Evolutionary conservation across 2,888 invertebrate species (phyloP).

Genomic region (Hirtodrosophila duncani): DNA sequence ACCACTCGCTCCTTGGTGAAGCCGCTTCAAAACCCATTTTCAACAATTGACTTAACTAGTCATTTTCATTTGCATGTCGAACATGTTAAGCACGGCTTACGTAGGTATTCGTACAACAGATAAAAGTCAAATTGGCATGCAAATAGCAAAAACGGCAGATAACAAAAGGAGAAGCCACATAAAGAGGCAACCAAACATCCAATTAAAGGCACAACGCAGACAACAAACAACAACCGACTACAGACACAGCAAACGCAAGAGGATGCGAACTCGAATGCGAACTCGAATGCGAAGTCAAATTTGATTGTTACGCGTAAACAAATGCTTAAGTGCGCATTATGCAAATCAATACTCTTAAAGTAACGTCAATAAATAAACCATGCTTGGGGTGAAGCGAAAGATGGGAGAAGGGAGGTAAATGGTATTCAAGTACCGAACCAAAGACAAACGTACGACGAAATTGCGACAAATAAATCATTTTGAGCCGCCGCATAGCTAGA

Average conservation of each 20-base stretch:
- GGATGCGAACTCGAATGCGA: too few relatives aligned
- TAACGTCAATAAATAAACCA: conserved; percentile 65
- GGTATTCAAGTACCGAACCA: too few relatives aligned
- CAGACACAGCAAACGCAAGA: too few relatives aligned
- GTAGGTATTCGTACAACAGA: conserved; percentile 48
- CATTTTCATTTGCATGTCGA: conserved; percentile 59
- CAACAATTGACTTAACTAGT: conserved; percentile 38
- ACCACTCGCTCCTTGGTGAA: too few relatives aligned
- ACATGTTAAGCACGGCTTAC: conserved; percentile 61
- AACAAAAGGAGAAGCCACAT: background rate
- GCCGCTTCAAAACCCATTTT: too few relatives aligned
- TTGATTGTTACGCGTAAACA: conserved; percentile 73
- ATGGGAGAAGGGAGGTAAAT: too few relatives aligned
- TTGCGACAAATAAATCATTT: conserved; percentile 75
- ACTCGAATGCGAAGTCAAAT: conserved; percentile 71
- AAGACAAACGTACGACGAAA: too few relatives aligned
- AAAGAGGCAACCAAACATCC: conserved; percentile 53
- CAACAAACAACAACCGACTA: too few relatives aligned
- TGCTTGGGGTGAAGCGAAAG: too few relatives aligned
- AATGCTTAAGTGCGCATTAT: conserved; percentile 72
- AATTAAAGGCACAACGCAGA: conserved; percentile 64
- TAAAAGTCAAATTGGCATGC: conserved; percentile 69
- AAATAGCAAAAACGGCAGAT: conserved; percentile 49
- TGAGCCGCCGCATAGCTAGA: conserved; percentile 53
- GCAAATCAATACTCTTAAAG: conserved; percentile 73